Base-by-base conservation (phyloP, 1,140 invertebrate genomes). In the Lineus longissimus region DNA sequence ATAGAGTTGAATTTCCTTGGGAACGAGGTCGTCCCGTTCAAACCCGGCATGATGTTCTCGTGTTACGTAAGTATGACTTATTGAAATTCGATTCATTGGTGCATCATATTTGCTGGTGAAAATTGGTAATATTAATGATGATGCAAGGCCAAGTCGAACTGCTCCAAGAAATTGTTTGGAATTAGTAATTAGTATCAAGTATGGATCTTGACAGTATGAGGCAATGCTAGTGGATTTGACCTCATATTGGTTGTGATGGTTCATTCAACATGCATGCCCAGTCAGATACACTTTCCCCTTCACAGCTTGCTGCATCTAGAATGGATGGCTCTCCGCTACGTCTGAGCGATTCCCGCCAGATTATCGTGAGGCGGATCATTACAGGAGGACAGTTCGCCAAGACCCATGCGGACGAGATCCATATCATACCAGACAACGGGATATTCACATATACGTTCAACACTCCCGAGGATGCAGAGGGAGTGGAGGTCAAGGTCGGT, bases 1-100 rank as follows among this genome's bases (percentile, higher is more conserved):
- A 83, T 95, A 11, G 86, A 87, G 61, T 84, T 97, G 0, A 83
- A 87, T 40, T 95, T 96, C 78, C 83, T 97, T 0, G 95, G 95
- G 0, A 92, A 91, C 27, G 88, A 88, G 0, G 90, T 94, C 2
- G 91, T 96, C 81, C 88, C 97, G 13, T 97, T 97, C 80, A 97
- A 97, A 79, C 94, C 95, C 0, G 84, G 89, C 1, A 95, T 96
- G 90, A 90, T 93, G 0, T 89, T 93, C 72, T 88, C 87, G 63
- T 81, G 85, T 67, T 90, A 90, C 78, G 89, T 91, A 79, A 88
- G 88, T 86, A 68, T 73, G 63, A 59, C 51, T 59, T 31, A 31
- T 25, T 57, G 61, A 25, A 57, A 31, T 43, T 13, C 22, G 9
- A 17, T 51, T 17, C 47, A 29, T 27, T 43, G 57, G 17, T 40